Evolutionary conservation across 2,888 invertebrate genomes (phyloP), one percentile per base, ranked within the genome.

Genomic region (Strigamia transsilvanica): DNA sequence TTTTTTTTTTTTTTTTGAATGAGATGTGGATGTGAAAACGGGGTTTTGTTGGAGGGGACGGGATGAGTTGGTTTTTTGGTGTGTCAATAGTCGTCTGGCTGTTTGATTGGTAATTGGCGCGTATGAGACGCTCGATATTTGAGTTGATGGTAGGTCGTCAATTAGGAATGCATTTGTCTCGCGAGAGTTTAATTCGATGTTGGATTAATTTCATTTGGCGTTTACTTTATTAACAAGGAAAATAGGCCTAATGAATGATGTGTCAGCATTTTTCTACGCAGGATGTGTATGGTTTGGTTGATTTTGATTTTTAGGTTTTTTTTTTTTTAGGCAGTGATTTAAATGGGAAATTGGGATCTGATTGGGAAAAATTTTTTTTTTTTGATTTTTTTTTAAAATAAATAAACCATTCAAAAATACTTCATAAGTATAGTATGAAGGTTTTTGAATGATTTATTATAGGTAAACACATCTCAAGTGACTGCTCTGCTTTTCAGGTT

Each of bases 161-260:
- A 61, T 61, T 61, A 61, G 61, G 23, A 61, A 61, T 61, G 61
- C 61, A 61, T 61, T 61, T 61, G 61, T 61, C 61, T 61, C 61
- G 10, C 21, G 61, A 61, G 61, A 61, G 23, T 61, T 61, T 23
- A 46, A 61, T 61, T 61, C 61, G 12, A 61, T 61, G 61, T 61
- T 61, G 61, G 61, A 61, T 61, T 61, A 61, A 61, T 61, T 61
- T 61, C 23, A 61, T 23, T 61, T 23, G 61, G 61, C 23, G n/a
- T 61, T 61, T 61, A 23, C 10, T 61, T 61, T 23, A 61, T 18
- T 61, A 23, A 61, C 18, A 23, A 21, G 61, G 21, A 61, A 18
- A 23, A 61, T 46, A 46, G 46, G 46, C 46, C 46, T 46, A 46
- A 46, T 46, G 15, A 13, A 13, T 13, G 46, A 46, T 15, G 46